phyloP scores from a whole-genome alignment of 1,140 invertebrate genomes.

The Eciton burchellii region DNA sequence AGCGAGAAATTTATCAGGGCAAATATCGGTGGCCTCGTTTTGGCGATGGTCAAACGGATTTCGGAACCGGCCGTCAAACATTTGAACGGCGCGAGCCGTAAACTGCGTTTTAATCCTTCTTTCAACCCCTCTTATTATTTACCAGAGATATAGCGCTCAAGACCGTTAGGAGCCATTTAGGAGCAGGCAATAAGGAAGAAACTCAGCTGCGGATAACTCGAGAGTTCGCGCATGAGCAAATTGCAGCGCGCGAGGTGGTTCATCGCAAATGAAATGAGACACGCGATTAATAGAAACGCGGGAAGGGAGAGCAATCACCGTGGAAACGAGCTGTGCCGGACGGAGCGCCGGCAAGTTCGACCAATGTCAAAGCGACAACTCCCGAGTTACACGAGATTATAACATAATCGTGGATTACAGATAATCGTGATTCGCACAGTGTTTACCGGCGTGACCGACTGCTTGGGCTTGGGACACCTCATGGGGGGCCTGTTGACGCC shows the following conservation, averaged over 20 bases:
- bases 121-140: background rate
- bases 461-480: conserved; percentile 85
- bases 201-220: background rate
- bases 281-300: background rate
- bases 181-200: conserved; percentile 3
- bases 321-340: no score
- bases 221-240: background rate
- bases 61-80: conserved; percentile 23
- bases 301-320: no score
- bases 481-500: conserved; percentile 93
- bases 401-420: background rate
- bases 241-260: background rate
- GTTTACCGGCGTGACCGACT: conserved; percentile 81
- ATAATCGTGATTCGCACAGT: conserved; percentile 48
- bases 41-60: conserved; percentile 67
- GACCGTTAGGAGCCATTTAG: background rate
- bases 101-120: conserved; percentile 16
- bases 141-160: background rate
- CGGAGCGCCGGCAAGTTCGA: no score
- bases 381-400: background rate
- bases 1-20: conserved; percentile 77
- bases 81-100: background rate
- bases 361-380: no score
- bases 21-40: conserved; percentile 78
- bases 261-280: background rate